Evolutionary conservation across 2,888 invertebrate genomes (phyloP).

Genomic region (Coenonympha glycerion): DNA sequence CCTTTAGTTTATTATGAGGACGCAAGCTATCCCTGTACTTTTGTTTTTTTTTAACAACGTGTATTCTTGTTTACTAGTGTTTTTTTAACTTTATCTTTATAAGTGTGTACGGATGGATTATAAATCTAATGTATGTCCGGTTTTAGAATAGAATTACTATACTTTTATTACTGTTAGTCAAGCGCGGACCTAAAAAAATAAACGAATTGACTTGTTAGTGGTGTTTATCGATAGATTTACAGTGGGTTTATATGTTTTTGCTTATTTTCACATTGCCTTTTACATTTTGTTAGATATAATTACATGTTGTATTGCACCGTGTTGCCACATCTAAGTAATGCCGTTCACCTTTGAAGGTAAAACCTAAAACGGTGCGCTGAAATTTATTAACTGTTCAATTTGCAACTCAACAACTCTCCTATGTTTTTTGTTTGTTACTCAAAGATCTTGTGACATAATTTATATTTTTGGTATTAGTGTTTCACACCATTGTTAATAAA

Average conservation of each 20-base stretch:
- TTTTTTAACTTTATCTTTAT: too few relatives aligned
- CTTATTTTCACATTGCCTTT: conserved; percentile 7
- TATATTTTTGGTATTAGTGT: too few relatives aligned
- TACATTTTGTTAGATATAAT: conserved; percentile 9
- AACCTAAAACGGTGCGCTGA: conserved; percentile 15
- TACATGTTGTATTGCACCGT: conserved; percentile 8
- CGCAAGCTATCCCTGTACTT: too few relatives aligned
- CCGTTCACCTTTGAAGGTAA: conserved; percentile 26
- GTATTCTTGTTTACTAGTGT: too few relatives aligned
- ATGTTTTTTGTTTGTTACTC: too few relatives aligned
- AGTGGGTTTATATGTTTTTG: not conserved
- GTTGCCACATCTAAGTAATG: conserved; percentile 11
- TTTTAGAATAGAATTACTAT: too few relatives aligned
- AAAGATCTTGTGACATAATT: too few relatives aligned
- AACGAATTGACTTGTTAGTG: not conserved
- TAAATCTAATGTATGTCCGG: too few relatives aligned
- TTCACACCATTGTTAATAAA: too few relatives aligned
- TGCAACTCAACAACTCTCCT: not conserved
- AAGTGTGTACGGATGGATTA: too few relatives aligned
- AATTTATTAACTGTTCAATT: conserved; percentile 2
- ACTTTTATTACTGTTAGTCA: not conserved
- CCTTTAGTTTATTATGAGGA: too few relatives aligned
- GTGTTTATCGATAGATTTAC: not conserved
- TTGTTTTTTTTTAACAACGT: too few relatives aligned
- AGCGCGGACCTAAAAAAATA: not conserved